These are phyloP conservation scores for Scolopax mira DNA, from an alignment of 2,113 vertebrate species.

Conservation along the genomic window DNA sequence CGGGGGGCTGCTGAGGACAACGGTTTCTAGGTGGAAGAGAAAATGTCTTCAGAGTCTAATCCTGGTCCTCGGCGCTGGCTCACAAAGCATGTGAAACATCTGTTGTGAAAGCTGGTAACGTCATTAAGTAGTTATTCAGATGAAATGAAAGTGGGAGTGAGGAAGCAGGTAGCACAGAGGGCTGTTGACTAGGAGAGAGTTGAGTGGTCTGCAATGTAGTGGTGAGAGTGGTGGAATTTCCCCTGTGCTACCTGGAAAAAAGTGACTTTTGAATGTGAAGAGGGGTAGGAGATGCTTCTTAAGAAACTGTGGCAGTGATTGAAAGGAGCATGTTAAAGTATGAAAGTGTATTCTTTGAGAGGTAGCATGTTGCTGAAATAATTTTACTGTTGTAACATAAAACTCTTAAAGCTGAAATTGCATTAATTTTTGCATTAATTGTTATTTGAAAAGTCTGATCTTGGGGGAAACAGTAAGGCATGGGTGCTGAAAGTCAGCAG, in stretches of 20 bases:
- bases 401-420: neutral
- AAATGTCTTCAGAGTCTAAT: neutral
- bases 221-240: neutral
- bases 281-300: neutral
- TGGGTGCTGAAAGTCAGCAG: neutral
- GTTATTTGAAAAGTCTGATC: neutral
- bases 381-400: neutral
- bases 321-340: neutral
- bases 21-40: neutral
- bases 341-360: neutral
- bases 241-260: fast-evolving
- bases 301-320: neutral
- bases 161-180: neutral
- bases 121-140: neutral
- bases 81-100: fast-evolving
- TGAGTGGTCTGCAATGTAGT: too few relatives aligned
- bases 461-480: neutral
- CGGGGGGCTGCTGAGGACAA: neutral
- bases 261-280: neutral
- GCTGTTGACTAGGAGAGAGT: neutral
- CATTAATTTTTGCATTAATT: neutral
- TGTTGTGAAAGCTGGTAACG: neutral
- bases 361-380: neutral
- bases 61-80: neutral
- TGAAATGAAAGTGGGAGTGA: neutral